Percentiles rank a stretch among this genome's conserved stretches.
phyloP scores from a whole-genome alignment of 2,888 invertebrate genomes.

The Lamellibrachia columna region DNA sequence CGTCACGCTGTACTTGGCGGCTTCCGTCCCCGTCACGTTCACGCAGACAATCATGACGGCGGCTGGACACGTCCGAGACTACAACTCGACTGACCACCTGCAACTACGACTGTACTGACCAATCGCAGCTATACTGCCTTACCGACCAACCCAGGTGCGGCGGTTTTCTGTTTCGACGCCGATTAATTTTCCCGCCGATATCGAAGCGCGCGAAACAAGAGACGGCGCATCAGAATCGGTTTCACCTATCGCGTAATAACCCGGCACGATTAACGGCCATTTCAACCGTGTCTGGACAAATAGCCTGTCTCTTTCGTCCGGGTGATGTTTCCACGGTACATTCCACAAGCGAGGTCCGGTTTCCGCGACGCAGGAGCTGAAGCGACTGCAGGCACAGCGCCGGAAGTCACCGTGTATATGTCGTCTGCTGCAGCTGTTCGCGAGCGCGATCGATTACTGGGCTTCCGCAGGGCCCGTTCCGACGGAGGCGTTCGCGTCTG shows the following conservation, averaged over 20 bases:
- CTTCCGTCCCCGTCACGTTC: background rate
- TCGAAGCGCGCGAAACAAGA: background rate
- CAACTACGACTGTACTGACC: background rate
- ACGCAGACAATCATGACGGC: background rate
- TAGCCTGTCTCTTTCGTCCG: background rate
- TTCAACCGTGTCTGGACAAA: background rate
- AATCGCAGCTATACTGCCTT: background rate
- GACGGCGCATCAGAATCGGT: background rate
- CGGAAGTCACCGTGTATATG: constrained; percentile 4
- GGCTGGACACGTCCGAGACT: background rate
- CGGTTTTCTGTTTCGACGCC: background rate
- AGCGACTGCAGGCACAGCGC: background rate
- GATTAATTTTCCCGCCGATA: background rate
- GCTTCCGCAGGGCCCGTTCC: background rate
- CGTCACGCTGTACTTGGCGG: constrained; percentile 33
- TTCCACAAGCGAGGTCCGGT: background rate
- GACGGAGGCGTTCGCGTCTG: background rate
- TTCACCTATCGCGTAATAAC: background rate
- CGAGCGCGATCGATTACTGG: constrained; percentile 1
- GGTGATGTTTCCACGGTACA: background rate
- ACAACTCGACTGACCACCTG: background rate
- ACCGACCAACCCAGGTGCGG: background rate
- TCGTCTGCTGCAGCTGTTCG: background rate
- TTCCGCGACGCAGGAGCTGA: constrained; percentile 7
- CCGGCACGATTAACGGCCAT: background rate